phyloP scores from a whole-genome alignment of 2,113 vertebrate species.

The Noturus placidus region DNA sequence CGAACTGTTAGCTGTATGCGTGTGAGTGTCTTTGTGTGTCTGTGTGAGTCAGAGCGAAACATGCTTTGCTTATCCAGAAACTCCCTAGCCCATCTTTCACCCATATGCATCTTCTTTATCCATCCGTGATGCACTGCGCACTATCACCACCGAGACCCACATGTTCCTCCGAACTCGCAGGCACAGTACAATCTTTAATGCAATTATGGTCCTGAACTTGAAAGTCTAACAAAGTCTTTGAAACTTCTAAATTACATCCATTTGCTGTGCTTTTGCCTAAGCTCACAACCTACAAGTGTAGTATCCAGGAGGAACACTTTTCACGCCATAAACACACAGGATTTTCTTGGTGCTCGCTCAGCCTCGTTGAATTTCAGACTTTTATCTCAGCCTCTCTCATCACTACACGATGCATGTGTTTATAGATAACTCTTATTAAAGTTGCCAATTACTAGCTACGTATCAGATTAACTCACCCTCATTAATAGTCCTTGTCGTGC shows the following conservation, averaged over 20 bases:
- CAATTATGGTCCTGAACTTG: constrained; percentile 15
- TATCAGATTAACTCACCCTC: neutral
- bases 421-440: neutral
- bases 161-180: neutral
- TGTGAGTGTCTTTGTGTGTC: neutral
- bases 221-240: constrained; percentile 17
- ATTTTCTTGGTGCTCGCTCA: neutral
- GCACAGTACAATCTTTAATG: constrained; percentile 25
- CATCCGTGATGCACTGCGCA: neutral
- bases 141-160: neutral
- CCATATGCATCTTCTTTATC: constrained; percentile 21
- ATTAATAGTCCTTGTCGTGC: neutral
- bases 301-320: constrained; percentile 1
- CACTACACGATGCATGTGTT: neutral
- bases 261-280: constrained; percentile 26
- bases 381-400: constrained; percentile 25
- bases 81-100: constrained; percentile 20
- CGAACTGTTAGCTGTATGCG: neutral
- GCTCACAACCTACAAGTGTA: constrained; percentile 21
- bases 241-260: constrained; percentile 25
- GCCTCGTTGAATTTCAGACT: neutral
- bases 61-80: constrained; percentile 29
- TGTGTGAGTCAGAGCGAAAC: constrained; percentile 24
- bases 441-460: neutral
- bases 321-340: constrained; percentile 5